These are phyloP conservation scores for Seladonia tumulorum DNA, from an alignment of 2,888 invertebrate genomes.

Conservation along the genomic window DNA sequence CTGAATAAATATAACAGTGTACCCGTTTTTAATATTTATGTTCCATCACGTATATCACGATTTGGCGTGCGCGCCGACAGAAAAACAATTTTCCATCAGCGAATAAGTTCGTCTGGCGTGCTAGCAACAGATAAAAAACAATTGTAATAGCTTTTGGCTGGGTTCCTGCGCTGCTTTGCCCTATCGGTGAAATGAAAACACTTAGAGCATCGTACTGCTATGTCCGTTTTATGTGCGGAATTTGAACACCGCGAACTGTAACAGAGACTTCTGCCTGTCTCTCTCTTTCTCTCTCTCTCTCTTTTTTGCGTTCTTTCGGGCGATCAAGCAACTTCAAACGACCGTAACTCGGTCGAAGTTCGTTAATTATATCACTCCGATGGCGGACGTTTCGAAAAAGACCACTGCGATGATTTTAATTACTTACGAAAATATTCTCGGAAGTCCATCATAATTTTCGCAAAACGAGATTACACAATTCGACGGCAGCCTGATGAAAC, in stretches of 20 bases:
- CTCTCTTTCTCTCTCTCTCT: background rate
- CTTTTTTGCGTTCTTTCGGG: no score
- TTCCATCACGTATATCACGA: background rate
- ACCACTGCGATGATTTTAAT: constrained; percentile 15
- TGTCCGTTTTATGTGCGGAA: background rate
- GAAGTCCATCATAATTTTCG: constrained; percentile 14
- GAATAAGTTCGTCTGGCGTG: background rate
- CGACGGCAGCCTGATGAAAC: constrained; percentile 3
- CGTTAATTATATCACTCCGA: background rate
- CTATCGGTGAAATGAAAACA: background rate
- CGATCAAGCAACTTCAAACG: background rate
- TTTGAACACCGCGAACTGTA: background rate
- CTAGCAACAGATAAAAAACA: constrained; percentile 12
- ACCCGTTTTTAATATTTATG: background rate
- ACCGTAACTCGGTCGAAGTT: background rate
- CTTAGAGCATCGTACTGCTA: background rate
- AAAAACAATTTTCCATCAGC: constrained; percentile 11
- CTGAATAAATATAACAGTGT: background rate
- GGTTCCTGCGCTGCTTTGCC: background rate
- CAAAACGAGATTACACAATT: background rate
- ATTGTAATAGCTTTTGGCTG: constrained; percentile 10
- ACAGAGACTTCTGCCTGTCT: background rate
- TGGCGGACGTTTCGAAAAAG: background rate
- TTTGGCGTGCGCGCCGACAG: background rate
- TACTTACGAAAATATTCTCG: constrained; percentile 22